Conservation (phyloP, 2,888 invertebrate species). For the Caenorhabditis auriculariae region DNA sequence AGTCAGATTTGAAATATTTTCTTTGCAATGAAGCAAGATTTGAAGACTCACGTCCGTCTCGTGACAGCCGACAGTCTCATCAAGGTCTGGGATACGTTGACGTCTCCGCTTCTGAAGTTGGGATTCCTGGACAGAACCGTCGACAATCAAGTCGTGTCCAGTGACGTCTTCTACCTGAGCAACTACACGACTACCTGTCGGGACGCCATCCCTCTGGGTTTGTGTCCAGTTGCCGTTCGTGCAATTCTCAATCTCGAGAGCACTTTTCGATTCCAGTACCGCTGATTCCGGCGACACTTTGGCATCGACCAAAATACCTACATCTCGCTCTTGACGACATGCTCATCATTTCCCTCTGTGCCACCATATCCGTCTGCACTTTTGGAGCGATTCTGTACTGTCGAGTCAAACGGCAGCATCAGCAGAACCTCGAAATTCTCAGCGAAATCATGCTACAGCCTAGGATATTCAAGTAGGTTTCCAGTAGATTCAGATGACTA, state of each 20-base stretch:
- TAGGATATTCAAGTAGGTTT: conserved; percentile 18
- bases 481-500: background rate
- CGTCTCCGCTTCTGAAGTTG: conserved; percentile 10
- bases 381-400: conserved; percentile 35
- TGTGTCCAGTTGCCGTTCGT: too few relatives aligned
- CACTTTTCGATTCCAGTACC: conserved; percentile 15
- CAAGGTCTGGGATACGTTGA: conserved; percentile 24
- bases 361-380: conserved; percentile 28
- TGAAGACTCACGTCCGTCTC: conserved; percentile 30
- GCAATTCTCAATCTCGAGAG: background rate
- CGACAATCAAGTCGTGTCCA: conserved; percentile 34
- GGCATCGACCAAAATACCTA: conserved; percentile 35
- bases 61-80: conserved; percentile 22
- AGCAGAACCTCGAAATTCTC: conserved; percentile 28
- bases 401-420: conserved; percentile 24
- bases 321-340: conserved; percentile 40
- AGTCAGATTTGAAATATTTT: conserved; percentile 1
- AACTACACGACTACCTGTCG: conserved; percentile 33
- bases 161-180: conserved; percentile 23
- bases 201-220: conserved; percentile 28
- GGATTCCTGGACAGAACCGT: conserved; percentile 21
- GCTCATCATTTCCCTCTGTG: conserved; percentile 38
- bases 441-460: conserved; percentile 36
- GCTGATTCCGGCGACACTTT: conserved; percentile 19
- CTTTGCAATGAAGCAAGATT: too few relatives aligned